Evolutionary conservation across 2,797 vertebrate species (phyloP).

Genomic region (Arctocebus calabarensis): DNA sequence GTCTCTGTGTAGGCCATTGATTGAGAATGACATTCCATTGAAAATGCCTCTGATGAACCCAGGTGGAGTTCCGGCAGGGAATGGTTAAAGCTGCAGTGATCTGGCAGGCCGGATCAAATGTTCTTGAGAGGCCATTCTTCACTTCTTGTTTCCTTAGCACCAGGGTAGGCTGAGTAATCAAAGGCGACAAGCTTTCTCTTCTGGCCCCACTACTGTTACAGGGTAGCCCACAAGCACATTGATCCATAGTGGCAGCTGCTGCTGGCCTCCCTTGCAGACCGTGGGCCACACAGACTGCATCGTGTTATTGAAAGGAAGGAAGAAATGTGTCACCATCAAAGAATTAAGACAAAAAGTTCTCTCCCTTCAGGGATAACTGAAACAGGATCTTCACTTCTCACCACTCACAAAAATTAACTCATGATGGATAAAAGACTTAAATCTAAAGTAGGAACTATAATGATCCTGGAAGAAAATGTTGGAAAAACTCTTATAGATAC

Average conservation of each 20-base stretch:
- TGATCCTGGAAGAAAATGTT: too few species aligned
- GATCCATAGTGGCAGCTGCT: neutral
- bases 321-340: neutral
- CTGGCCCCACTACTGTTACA: neutral
- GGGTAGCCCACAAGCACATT: too few species aligned
- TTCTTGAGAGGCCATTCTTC: slow-evolving; percentile 74
- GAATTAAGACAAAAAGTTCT: neutral
- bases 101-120: slow-evolving; percentile 76
- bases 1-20: accelerated
- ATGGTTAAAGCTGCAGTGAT: slow-evolving; percentile 72
- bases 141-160: slow-evolving; percentile 80
- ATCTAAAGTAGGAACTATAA: too few species aligned
- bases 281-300: accelerated
- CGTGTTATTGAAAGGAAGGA: neutral
- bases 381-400: too few species aligned
- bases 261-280: neutral
- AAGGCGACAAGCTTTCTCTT: slow-evolving; percentile 51
- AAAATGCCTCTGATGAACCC: neutral
- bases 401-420: too few species aligned
- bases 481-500: too few species aligned
- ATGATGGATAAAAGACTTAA: too few species aligned
- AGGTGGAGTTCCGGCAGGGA: neutral
- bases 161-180: slow-evolving; percentile 64
- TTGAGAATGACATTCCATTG: slow-evolving; percentile 34
- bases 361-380: neutral